Evolutionary conservation across 30 jellyfish, hydroid and myxozoan genomes (phyloP), one percentile per base, ranked within the genome.

Genomic region (Nemopilema nomurai): DNA sequence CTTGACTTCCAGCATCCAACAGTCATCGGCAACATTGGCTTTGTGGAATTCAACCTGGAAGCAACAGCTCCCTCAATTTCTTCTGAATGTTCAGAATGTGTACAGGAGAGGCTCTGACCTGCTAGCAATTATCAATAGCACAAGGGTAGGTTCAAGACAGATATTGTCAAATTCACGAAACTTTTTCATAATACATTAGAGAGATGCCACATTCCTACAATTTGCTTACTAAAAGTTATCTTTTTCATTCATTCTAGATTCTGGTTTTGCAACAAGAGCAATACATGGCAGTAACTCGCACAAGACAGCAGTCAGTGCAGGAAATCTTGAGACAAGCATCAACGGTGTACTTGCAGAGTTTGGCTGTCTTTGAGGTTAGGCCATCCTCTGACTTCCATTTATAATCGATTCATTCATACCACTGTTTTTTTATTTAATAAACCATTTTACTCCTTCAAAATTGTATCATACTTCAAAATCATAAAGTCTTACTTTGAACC

Each of bases 21-120:
- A 23, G 20, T 64, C 94, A 1, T 69, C 77, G 4, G 80, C 94
- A 75, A 74, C 88, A 0, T 41, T 85, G 23, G 22, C 67, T 29
- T 76, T 64, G 32, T 85, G 94, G 94, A 76, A 77, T 51, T 6
- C 82, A 33, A 57, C 83, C 28, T 88, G 96, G 96, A 62, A 67
- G 49, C 88, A 88, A 50, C 84, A 88, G 25, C 79, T 72, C 25
- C 91, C 96, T 24, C 91, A 80, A 31, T 93, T 93, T 76, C 74
- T 93, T 1, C 65, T 50, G 31, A 83, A 82, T 26, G 72, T 93
- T 77, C 93, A 84, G 77, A 87, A 50, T 28, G 91, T 93, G 21
- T 88, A 87, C 70, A 62, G 26, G 49, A 88, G 74, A 71, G 98
- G 98, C 76, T 49, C 82, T 65, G 96, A 77, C 62, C 85, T 88